These are phyloP conservation scores for Euborellia annulipes DNA, from an alignment of 1,140 invertebrate species.

Conservation along the genomic window DNA sequence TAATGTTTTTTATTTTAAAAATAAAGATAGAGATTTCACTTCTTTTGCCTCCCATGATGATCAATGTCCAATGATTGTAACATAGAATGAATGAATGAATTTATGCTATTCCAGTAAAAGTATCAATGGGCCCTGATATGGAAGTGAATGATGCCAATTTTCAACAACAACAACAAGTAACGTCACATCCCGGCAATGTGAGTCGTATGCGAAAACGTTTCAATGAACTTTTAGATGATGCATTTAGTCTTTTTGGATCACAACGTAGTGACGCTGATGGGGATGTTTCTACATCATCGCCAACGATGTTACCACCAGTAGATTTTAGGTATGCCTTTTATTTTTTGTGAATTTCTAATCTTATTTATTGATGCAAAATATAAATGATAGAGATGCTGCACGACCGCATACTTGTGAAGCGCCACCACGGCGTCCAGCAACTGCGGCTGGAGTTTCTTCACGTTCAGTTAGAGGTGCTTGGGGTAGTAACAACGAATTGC, in stretches of 20 bases:
- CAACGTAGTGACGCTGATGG: too few species aligned
- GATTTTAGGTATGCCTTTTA: too few species aligned
- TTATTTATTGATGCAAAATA: too few species aligned
- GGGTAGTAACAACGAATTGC: neutral
- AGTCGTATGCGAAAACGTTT: conserved; percentile 42
- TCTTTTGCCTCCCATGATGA: too few species aligned
- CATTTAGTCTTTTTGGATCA: conserved; percentile 41
- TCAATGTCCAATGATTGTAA: too few species aligned
- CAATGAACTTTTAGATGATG: conserved; percentile 48
- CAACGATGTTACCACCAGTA: too few species aligned
- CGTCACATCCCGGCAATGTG: conserved; percentile 16
- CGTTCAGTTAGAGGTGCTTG: neutral
- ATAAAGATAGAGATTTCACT: too few species aligned
- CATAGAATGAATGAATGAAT: too few species aligned
- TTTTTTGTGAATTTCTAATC: too few species aligned
- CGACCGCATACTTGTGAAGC: neutral
- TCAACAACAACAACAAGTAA: too few species aligned
- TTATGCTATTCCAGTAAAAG: neutral
- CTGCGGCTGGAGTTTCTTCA: neutral
- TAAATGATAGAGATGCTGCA: neutral
- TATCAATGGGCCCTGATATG: neutral
- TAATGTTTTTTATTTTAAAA: neutral
- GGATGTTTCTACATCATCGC: too few species aligned
- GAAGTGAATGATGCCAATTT: too few species aligned
- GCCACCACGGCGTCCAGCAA: neutral